phyloP scores from a whole-genome alignment of 2,888 invertebrate species.

The Cyclophora albipunctata region DNA sequence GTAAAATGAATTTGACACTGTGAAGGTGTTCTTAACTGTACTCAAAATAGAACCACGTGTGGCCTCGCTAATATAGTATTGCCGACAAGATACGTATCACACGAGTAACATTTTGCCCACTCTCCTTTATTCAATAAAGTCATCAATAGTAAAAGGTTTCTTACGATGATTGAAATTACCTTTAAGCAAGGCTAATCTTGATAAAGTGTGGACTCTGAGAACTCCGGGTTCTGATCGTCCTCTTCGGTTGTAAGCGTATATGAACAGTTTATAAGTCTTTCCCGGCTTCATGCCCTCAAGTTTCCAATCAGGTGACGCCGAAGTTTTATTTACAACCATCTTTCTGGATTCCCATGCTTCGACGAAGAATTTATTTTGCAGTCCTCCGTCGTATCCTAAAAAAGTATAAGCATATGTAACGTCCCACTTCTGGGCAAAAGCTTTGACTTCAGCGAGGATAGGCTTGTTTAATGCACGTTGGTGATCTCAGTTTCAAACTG shows the following conservation, averaged over 20 bases:
- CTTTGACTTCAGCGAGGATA: too few species aligned
- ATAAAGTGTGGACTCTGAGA: conserved; percentile 52
- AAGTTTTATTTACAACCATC: conserved; percentile 81
- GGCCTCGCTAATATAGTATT: too few species aligned
- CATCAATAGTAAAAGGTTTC: too few species aligned
- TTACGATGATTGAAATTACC: conserved; percentile 30
- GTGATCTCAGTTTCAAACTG: too few species aligned
- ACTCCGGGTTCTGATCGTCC: conserved; percentile 84
- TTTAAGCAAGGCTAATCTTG: conserved; percentile 56
- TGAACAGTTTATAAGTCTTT: conserved; percentile 83
- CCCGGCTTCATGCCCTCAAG: conserved; percentile 87
- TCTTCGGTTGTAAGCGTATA: conserved; percentile 89
- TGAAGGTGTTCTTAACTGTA: too few species aligned
- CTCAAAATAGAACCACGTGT: too few species aligned
- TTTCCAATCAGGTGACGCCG: conserved; percentile 83
- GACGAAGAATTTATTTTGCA: conserved; percentile 81
- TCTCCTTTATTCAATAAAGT: too few species aligned
- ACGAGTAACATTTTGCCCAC: too few species aligned
- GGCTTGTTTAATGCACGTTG: too few species aligned
- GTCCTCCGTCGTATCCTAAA: conserved; percentile 85
- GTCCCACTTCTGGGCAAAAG: too few species aligned
- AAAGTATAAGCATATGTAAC: neutral
- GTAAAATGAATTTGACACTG: too few species aligned
- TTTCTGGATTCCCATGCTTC: conserved; percentile 80
- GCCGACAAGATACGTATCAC: too few species aligned